Percentiles rank a stretch among this genome's conserved stretches.
These are phyloP conservation scores for Protophormia terraenovae DNA, from an alignment of 2,888 invertebrate species.

Conservation along the genomic window DNA sequence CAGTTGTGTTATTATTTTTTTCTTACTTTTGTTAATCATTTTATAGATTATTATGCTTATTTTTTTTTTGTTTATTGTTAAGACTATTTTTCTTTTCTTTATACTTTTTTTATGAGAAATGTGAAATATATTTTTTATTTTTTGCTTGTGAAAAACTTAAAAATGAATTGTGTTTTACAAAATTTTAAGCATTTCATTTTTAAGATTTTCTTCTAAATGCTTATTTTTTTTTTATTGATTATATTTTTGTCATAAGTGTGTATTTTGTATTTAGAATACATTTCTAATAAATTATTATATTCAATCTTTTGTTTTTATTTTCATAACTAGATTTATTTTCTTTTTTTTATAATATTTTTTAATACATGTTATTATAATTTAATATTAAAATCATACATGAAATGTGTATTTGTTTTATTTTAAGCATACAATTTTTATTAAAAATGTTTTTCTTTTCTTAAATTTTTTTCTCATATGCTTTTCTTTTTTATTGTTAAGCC, in stretches of 20 bases:
- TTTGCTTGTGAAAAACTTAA: conserved; percentile 24
- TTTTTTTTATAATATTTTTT: conserved; percentile 20
- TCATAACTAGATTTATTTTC: conserved; percentile 41
- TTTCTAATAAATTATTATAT: conserved; percentile 50
- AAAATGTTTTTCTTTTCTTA: conserved; percentile 31
- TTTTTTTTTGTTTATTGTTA: conserved; percentile 25
- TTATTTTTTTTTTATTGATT: conserved; percentile 15
- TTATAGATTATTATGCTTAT: conserved; percentile 34
- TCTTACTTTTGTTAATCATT: conserved; percentile 14
- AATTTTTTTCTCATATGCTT: background rate
- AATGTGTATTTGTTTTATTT: conserved; percentile 13
- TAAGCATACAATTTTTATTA: conserved; percentile 60
- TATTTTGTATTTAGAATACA: conserved; percentile 63
- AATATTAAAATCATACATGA: conserved; percentile 56
- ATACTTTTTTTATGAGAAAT: conserved; percentile 35
- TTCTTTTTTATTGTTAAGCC: conserved; percentile 44
- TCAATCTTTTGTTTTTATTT: background rate
- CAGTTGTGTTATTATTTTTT: conserved; percentile 47
- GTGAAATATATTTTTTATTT: conserved; percentile 10
- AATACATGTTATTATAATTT: conserved; percentile 7
- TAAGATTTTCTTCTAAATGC: conserved; percentile 59
- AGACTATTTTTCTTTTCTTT: background rate
- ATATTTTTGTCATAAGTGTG: conserved; percentile 40
- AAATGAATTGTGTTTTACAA: no score
- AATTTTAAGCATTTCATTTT: no score